phyloP scores from a whole-genome alignment of 2,113 vertebrate genomes.

The Cololabis saira region DNA sequence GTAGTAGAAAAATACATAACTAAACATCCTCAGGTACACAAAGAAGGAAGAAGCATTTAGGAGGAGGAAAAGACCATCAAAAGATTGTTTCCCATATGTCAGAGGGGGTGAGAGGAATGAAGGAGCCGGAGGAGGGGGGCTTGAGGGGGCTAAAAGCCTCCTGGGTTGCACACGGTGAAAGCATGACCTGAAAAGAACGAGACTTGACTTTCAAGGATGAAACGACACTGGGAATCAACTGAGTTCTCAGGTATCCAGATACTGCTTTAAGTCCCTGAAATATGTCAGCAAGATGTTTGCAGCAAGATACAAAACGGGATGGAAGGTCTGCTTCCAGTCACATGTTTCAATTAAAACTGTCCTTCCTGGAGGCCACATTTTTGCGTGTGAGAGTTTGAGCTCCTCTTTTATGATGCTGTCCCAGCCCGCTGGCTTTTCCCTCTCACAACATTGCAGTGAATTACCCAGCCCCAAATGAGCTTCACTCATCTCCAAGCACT shows the following conservation, averaged over 20 bases:
- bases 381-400: not conserved
- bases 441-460: constrained; percentile 17
- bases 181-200: constrained; percentile 60
- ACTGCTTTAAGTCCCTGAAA: constrained; percentile 41
- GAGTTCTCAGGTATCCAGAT: constrained; percentile 42
- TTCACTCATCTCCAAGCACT: constrained; percentile 13
- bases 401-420: constrained; percentile 3
- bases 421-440: constrained; percentile 7
- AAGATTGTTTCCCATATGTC: constrained; percentile 67
- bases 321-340: constrained; percentile 44
- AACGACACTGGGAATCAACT: constrained; percentile 60
- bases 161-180: constrained; percentile 49
- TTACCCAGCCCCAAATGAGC: constrained; percentile 29
- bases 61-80: constrained; percentile 57
- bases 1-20: constrained; percentile 60
- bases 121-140: constrained; percentile 8
- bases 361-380: constrained; percentile 26
- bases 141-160: constrained; percentile 32
- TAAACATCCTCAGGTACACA: constrained; percentile 65
- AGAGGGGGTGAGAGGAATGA: constrained; percentile 47
- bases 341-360: constrained; percentile 63
- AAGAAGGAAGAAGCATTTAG: constrained; percentile 50
- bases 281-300: constrained; percentile 70
- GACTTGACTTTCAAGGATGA: constrained; percentile 68
- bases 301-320: constrained; percentile 26